Base-by-base conservation (phyloP, 2,113 vertebrate species). In the Platichthys flesus region DNA sequence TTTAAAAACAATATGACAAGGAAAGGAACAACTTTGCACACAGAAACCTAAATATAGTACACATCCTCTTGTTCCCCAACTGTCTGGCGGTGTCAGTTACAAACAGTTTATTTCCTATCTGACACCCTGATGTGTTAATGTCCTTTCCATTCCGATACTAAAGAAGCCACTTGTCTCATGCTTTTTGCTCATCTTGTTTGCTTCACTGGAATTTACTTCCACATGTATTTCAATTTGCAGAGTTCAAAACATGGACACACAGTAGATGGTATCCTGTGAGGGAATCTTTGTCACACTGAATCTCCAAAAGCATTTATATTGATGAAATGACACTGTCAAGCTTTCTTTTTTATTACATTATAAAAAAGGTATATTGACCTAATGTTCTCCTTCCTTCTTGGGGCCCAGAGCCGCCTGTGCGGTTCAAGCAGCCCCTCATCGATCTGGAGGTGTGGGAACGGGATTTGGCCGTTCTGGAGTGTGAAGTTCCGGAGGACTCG, bases 401-500 rank as follows among this genome's bases (percentile, higher is more conserved):
- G 67, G 26, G 57, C 37, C 0, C 90, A 99, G 98, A 99, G 89
- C 97, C 97, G 42, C 95, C 91, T 52, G 95, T 97, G 69, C 93
- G 91, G 67, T 99, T 99, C 91, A 95, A 96, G 16, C 93, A 95
- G 82, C 97, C 97, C 21, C 92, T 99, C 70, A 95, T 93, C 47
- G 97, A 99, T 0, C 94, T 98, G 35, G 96, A 98, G 86, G 97
- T 99, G 54, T 94, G 93, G 14, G 98, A 99, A 84, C 87, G 91
- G 3, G 96, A 98, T 73, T 95, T 97, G 1, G 98, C 94, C 0
- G 91, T 99, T 82, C 92, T 99, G 42, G 98, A 99, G 90, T 99
- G 98, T 85, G 96, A 97, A 89, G 98, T 99, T 23, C 97, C 98
- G 0, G 93, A 97, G 80, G 96, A 97, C 80, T 95, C 96, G 24